Evolutionary conservation across 1,140 invertebrate genomes (phyloP).

Genomic region (Caenorhabditis latens): DNA sequence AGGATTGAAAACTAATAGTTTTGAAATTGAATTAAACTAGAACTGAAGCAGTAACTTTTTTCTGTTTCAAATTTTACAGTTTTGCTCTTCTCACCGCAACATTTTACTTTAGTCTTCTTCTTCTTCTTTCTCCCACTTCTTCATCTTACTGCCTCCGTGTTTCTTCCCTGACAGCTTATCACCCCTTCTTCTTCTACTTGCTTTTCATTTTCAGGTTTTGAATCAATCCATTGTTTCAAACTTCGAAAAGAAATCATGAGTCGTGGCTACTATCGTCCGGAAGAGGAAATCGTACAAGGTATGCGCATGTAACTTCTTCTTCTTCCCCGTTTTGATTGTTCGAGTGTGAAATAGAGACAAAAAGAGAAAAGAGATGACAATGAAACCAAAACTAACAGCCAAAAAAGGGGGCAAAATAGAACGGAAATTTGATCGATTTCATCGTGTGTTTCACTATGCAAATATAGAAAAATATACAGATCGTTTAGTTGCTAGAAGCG

Average conservation of each 20-base stretch:
- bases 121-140: too few relatives aligned
- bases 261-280: slow-evolving; percentile 29
- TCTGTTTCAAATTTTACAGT: too few relatives aligned
- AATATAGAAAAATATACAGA: not conserved
- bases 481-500: not conserved
- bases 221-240: not conserved
- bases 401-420: not conserved
- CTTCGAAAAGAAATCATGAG: not conserved
- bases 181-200: not conserved
- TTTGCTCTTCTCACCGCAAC: too few relatives aligned
- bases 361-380: slow-evolving; percentile 13
- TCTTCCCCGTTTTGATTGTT: slow-evolving; percentile 10
- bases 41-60: too few relatives aligned
- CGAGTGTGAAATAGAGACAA: not conserved
- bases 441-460: slow-evolving; percentile 37
- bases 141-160: not conserved
- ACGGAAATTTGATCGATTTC: slow-evolving; percentile 55
- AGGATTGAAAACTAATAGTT: too few relatives aligned
- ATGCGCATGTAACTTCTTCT: slow-evolving; percentile 36
- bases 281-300: slow-evolving; percentile 52
- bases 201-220: not conserved
- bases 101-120: too few relatives aligned
- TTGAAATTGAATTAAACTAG: too few relatives aligned
- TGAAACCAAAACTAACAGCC: slow-evolving; percentile 24
- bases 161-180: not conserved